Conservation (phyloP, 2,113 vertebrate species). For the Dermatemys mawii region DNA sequence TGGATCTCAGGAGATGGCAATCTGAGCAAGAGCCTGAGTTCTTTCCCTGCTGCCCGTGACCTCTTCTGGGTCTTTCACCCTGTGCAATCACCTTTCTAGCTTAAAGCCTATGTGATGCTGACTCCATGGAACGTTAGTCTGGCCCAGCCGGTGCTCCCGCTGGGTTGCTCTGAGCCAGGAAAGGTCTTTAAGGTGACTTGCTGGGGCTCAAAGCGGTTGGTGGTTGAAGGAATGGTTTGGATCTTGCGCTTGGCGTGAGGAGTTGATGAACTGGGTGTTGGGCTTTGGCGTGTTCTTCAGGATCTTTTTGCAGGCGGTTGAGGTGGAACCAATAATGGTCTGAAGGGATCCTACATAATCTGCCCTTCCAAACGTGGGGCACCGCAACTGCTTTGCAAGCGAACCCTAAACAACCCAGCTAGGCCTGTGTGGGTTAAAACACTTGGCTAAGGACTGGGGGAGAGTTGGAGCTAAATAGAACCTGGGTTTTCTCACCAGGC, state of each 20-base stretch:
- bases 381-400: neutral
- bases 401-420: neutral
- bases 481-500: neutral
- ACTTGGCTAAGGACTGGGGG: neutral
- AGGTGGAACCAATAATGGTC: neutral
- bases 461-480: neutral
- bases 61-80: neutral
- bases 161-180: neutral
- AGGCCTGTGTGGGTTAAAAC: neutral
- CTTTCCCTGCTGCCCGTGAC: neutral
- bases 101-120: neutral
- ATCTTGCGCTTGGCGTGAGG: neutral
- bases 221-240: neutral
- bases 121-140: neutral
- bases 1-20: too few species aligned
- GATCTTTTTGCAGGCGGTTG: neutral
- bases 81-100: neutral
- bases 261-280: neutral
- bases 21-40: too few species aligned
- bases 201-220: neutral
- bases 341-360: neutral
- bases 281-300: neutral
- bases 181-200: neutral
- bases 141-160: neutral
- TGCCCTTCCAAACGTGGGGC: neutral